These are phyloP conservation scores for Bilobella aurantiaca DNA, from an alignment of 1,140 invertebrate species.

Conservation along the genomic window DNA sequence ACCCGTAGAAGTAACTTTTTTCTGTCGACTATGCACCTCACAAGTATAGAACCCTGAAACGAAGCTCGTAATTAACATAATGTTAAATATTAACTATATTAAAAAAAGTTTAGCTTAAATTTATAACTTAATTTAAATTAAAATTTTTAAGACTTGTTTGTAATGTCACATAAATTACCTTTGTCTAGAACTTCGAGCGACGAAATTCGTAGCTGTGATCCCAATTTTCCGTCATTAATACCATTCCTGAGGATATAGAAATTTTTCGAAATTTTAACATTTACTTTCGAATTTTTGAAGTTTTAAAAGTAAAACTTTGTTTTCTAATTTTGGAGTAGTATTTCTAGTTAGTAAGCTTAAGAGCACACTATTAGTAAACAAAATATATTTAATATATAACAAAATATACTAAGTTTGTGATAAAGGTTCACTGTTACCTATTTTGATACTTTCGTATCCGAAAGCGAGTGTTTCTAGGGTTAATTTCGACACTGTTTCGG, in stretches of 20 bases:
- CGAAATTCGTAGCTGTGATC: conserved; percentile 49
- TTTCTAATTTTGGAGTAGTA: too few species aligned
- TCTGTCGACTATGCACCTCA: conserved; percentile 50
- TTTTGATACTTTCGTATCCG: conserved; percentile 41
- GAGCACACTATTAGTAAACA: too few species aligned
- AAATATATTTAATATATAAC: too few species aligned
- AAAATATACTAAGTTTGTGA: too few species aligned
- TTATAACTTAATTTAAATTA: not conserved
- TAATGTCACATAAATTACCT: too few species aligned
- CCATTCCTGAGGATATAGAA: not conserved
- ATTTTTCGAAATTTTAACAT: too few species aligned
- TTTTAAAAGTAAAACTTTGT: too few species aligned
- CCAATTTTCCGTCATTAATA: conserved; percentile 25
- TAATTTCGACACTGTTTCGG: conserved; percentile 24
- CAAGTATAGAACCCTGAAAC: conserved; percentile 56
- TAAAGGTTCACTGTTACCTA: not conserved
- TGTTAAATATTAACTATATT: not conserved
- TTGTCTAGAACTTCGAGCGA: conserved; percentile 53
- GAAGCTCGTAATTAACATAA: not conserved
- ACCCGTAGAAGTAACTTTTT: conserved; percentile 50
- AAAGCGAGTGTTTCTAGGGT: conserved; percentile 43
- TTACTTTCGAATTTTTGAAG: too few species aligned
- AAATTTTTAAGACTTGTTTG: too few species aligned
- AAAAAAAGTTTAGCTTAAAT: not conserved
- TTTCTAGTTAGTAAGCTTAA: too few species aligned